A percentile compares a stretch with the other conserved stretches of the same genome.
Evolutionary conservation across 2,113 vertebrate genomes (phyloP).

Genomic region (Irena cyanogastra): DNA sequence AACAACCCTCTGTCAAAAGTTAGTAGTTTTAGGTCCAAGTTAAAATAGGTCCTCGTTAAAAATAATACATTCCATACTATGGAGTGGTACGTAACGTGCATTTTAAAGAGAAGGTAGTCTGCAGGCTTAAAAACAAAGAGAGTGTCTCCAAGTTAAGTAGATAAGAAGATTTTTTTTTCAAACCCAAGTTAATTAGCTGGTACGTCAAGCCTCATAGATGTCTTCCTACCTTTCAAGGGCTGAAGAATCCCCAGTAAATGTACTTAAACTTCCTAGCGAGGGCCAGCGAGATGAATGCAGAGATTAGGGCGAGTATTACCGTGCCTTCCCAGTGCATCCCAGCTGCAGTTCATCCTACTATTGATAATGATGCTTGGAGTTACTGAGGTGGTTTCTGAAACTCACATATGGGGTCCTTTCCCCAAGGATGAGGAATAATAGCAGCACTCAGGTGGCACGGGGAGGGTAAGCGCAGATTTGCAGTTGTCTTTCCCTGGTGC

Average conservation of each 20-base stretch:
- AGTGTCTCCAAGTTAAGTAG: constrained; percentile 58
- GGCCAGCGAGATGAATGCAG: constrained; percentile 52
- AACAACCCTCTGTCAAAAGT: constrained; percentile 27
- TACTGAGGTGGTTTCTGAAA: constrained; percentile 47
- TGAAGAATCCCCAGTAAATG: constrained; percentile 57
- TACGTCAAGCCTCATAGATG: constrained; percentile 57
- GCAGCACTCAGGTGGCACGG: constrained; percentile 50
- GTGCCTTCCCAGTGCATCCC: constrained; percentile 34
- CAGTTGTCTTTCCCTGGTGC: constrained; percentile 17
- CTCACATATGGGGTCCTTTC: constrained; percentile 52
- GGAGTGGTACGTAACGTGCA: constrained; percentile 26
- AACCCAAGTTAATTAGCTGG: constrained; percentile 59
- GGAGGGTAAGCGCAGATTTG: constrained; percentile 49
- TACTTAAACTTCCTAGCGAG: constrained; percentile 67
- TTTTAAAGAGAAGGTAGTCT: constrained; percentile 67
- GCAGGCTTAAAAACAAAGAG: constrained; percentile 66
- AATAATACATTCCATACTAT: constrained; percentile 53
- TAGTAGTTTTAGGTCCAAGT: constrained; percentile 45
- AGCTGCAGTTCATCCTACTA: constrained; percentile 64
- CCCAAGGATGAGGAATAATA: constrained; percentile 60
- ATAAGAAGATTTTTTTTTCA: constrained; percentile 62
- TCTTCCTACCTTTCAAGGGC: constrained; percentile 55
- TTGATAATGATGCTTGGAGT: constrained; percentile 70
- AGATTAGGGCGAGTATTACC: constrained; percentile 56
- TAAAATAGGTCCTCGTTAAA: constrained; percentile 64